Evolutionary conservation across 2,888 invertebrate species (phyloP), one percentile per base, ranked within the genome.

Genomic region (Acanthosepion esculentum): DNA sequence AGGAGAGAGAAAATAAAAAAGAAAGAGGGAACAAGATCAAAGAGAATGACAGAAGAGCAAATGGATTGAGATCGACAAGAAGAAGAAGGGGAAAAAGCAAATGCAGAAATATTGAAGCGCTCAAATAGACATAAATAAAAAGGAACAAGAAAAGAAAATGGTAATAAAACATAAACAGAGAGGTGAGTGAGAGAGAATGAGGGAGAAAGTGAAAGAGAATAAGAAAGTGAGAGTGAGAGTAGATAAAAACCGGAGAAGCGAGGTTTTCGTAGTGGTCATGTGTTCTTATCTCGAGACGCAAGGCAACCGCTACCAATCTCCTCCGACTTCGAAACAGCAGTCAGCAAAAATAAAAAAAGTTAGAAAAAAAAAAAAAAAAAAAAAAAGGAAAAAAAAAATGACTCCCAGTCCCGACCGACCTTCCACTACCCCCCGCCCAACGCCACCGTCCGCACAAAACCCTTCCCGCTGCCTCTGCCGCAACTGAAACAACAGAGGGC

Each of bases 341-440:
- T 29, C 41, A 41, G 41, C 41, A 41, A n/a, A n/a, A 2, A 29
- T 1, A 10, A 78, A 12, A 1, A 78, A 12, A 10, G n/a, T n/a
- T n/a, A n/a, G n/a, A n/a, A n/a, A n/a, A n/a, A n/a, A n/a, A n/a
- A n/a, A 2, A 29, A 12, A 10, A 78, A 12, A 1, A 78, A 12
- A 10, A 78, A 12, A 1, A n/a, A 78, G 10, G 8, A n/a, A 29
- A n/a, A 78, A 26, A 64, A 23, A 26, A 23, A 29, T 26, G 4
- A n/a, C 78, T 10, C 78, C 78, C 78, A 10, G 15, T 33, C n/a
- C 59, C 78, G 7, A 78, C n/a, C n/a, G 78, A n/a, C 18, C n/a
- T 3, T 15, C n/a, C n/a, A 12, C n/a, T 0, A 78, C 78, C 78
- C 12, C 1, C n/a, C n/a, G 0, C 12, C 0, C 78, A 0, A 12